A percentile compares a stretch with the other conserved stretches of the same genome.
These are phyloP conservation scores for Ichneumoninae sp. DNA, from an alignment of 2,888 invertebrate genomes.

Conservation along the genomic window DNA sequence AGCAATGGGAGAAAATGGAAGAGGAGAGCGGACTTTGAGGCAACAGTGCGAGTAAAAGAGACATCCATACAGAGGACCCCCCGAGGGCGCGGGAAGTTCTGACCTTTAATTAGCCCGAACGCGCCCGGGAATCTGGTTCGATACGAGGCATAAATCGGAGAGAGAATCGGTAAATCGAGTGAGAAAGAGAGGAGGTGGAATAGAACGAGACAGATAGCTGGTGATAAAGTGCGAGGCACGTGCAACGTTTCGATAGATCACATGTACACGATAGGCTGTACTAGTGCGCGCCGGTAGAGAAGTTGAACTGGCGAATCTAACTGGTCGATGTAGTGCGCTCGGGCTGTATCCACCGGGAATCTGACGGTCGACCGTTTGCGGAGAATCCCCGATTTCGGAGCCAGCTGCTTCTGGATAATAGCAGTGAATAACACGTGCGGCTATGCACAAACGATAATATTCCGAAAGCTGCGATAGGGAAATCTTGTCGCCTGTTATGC, in stretches of 20 bases:
- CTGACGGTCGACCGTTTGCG: background rate
- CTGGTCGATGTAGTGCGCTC: slow-evolving; percentile 4
- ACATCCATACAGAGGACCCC: slow-evolving; percentile 40
- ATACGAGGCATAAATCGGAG: slow-evolving; percentile 63
- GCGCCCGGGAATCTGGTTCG: slow-evolving; percentile 63
- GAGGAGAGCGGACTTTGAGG: slow-evolving; percentile 17
- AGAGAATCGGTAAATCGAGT: slow-evolving; percentile 45
- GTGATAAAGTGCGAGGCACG: slow-evolving; percentile 27
- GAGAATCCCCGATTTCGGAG: slow-evolving; percentile 31
- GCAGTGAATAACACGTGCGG: slow-evolving; percentile 49
- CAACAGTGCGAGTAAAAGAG: slow-evolving; percentile 30
- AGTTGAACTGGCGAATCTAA: slow-evolving; percentile 22
- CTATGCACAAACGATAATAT: slow-evolving; percentile 16
- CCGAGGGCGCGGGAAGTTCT: slow-evolving; percentile 60
- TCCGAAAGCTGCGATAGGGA: slow-evolving; percentile 22
- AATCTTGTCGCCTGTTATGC: slow-evolving; percentile 15
- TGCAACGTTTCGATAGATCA: slow-evolving; percentile 42
- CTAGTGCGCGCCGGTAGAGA: background rate
- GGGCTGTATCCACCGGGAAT: slow-evolving; percentile 22
- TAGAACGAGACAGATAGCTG: slow-evolving; percentile 14
- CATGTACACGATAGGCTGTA: slow-evolving; percentile 19
- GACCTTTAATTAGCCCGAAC: slow-evolving; percentile 67
- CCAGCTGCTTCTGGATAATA: slow-evolving; percentile 62
- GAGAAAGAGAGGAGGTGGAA: slow-evolving; percentile 9
- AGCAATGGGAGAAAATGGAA: slow-evolving; percentile 22